phyloP scores from a whole-genome alignment of 2,888 invertebrate genomes.

The Odontomyia ornata region DNA sequence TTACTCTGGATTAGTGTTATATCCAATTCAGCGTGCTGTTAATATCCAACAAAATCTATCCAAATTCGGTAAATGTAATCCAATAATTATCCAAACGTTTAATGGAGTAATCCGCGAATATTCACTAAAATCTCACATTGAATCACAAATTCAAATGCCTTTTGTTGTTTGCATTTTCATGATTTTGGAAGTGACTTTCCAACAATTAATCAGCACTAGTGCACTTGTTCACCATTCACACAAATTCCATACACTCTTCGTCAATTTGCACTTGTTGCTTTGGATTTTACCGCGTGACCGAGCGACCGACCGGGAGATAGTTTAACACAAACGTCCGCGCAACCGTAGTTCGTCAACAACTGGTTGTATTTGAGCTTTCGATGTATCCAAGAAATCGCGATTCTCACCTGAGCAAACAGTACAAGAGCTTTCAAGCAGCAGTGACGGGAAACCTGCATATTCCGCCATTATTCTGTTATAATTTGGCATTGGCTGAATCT shows the following conservation, averaged over 20 bases:
- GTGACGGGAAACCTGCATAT: neutral
- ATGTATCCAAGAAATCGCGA: neutral
- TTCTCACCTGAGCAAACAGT: neutral
- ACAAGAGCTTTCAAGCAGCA: neutral
- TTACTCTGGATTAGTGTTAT: neutral
- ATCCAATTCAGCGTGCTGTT: neutral
- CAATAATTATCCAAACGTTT: slow-evolving; percentile 17
- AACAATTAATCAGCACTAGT: neutral
- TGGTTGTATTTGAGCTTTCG: slow-evolving; percentile 3
- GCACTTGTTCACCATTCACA: slow-evolving; percentile 21
- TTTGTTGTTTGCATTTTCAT: neutral
- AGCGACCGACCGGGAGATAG: neutral
- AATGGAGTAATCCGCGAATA: neutral
- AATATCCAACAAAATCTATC: neutral
- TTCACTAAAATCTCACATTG: slow-evolving; percentile 13
- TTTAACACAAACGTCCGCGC: slow-evolving; percentile 11
- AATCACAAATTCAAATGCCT: neutral
- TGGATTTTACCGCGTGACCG: neutral
- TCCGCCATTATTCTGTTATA: neutral
- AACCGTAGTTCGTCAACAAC: slow-evolving; percentile 33
- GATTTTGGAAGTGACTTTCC: neutral
- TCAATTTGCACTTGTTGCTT: slow-evolving; percentile 1
- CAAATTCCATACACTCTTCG: neutral
- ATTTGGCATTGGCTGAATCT: slow-evolving; percentile 17
- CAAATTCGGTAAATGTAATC: slow-evolving; percentile 15